These are phyloP conservation scores for Noctua fimbriata DNA, from an alignment of 2,888 invertebrate genomes.

Conservation along the genomic window DNA sequence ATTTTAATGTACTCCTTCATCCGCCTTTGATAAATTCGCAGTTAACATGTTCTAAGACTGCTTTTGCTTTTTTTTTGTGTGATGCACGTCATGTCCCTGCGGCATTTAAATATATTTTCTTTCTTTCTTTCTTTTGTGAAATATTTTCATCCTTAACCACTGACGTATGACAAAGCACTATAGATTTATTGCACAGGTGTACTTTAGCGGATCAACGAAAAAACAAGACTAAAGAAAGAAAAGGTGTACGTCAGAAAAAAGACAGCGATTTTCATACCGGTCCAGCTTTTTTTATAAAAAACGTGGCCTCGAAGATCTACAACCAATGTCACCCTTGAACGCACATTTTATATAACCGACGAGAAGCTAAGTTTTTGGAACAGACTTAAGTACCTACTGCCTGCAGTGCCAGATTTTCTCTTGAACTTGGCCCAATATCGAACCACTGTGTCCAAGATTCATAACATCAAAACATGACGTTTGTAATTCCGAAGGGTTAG, in stretches of 20 bases:
- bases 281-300: slow-evolving; percentile 28
- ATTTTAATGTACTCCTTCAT: too few relatives aligned
- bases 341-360: slow-evolving; percentile 7
- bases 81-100: too few relatives aligned
- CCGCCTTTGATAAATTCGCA: too few relatives aligned
- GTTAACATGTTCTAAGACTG: too few relatives aligned
- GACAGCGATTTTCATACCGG: slow-evolving; percentile 10
- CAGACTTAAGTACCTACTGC: background rate
- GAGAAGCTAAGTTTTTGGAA: slow-evolving; percentile 6
- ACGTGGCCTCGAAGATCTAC: background rate
- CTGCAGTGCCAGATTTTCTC: slow-evolving; percentile 1
- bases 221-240: background rate
- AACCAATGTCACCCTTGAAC: slow-evolving; percentile 44
- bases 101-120: too few relatives aligned
- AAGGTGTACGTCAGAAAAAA: slow-evolving; percentile 11
- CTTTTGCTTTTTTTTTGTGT: too few relatives aligned
- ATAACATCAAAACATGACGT: background rate
- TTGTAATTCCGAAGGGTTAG: background rate
- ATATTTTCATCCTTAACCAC: background rate
- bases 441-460: slow-evolving; percentile 7
- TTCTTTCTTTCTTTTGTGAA: too few relatives aligned
- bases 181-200: slow-evolving; percentile 16
- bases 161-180: background rate
- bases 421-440: slow-evolving; percentile 27
- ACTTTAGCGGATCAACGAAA: slow-evolving; percentile 12